phyloP scores from a whole-genome alignment of 2,113 vertebrate genomes.

The Sigmodon hispidus region DNA sequence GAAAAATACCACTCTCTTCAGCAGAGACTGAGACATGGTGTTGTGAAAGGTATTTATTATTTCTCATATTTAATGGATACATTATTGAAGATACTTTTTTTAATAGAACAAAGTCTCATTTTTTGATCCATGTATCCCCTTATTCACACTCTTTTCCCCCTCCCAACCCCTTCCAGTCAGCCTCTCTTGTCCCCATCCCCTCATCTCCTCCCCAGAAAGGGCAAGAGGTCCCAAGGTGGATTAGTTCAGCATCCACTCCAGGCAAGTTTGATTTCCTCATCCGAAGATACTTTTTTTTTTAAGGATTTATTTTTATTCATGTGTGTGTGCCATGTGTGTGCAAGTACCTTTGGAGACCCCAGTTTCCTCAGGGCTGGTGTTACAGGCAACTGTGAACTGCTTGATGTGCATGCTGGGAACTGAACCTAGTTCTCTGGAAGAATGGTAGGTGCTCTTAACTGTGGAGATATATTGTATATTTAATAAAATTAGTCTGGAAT shows the following conservation, averaged over 20 bases:
- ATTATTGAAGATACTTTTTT: neutral
- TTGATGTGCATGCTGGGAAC: neutral
- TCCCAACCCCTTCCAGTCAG: too few species aligned
- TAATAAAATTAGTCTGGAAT: too few species aligned
- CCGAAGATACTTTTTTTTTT: too few species aligned
- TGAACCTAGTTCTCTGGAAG: neutral
- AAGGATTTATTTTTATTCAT: neutral
- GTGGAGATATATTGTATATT: too few species aligned
- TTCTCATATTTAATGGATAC: constrained; percentile 16
- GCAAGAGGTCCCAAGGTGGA: too few species aligned
- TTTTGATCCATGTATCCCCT: too few species aligned
- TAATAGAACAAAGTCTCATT: too few species aligned
- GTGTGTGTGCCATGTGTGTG: neutral
- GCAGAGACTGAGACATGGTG: constrained; percentile 87
- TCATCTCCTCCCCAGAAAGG: too few species aligned
- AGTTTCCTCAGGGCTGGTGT: neutral
- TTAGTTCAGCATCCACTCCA: too few species aligned
- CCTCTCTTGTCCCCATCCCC: too few species aligned
- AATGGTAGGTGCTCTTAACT: neutral
- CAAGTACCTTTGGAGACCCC: neutral
- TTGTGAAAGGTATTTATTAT: constrained; percentile 86
- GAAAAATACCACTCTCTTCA: constrained; percentile 93
- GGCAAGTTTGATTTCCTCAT: too few species aligned
- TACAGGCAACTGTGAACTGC: neutral
- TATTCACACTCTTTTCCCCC: too few species aligned